Evolutionary conservation across 2,888 invertebrate genomes (phyloP), one percentile per base, ranked within the genome.

Genomic region (Dorcus parallelipipedus): DNA sequence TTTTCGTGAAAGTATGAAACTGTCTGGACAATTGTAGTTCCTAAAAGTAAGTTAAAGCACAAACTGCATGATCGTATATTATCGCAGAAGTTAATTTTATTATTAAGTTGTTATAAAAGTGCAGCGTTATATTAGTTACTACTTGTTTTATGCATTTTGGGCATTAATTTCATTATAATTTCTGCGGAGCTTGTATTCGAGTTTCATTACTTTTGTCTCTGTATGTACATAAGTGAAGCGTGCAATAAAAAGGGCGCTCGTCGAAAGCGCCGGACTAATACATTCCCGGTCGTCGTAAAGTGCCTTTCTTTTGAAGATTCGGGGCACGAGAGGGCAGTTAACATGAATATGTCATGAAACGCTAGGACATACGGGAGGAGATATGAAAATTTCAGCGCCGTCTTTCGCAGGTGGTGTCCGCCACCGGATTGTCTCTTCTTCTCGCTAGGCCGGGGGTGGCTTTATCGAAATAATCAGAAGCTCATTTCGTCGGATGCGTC

Each of bases 281-380:
- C 45, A 20, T 45, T 45, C 45, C 9, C 20, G 14, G 45, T 45
- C 45, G 45, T 45, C 45, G 45, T 54, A 54, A 54, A 54, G 49
- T 54, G 49, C 49, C 49, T 48, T 49, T 33, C 54, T 54, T 54
- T 47, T 9, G 48, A 54, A 48, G 20, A 48, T 54, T 45, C 54
- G 33, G 23, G 7, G 38, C 40, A 23, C 49, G 20, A 41, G 23
- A 38, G 50, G 50, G 50, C 45, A 45, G 45, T 45, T 45, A 45
- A 45, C 45, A 45, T 45, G 45, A 45, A 45, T 45, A 45, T 23
- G 20, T 45, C 45, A 45, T 45, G 45, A 45, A 45, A 45, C 17
- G 9, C 3, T 23, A 45, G 9, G 45, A 10, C 20, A 20, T 23
- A 17, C 45, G 45, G 4, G 14, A 33, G 14, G 23, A 20, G 45